phyloP scores from a whole-genome alignment of 1,140 invertebrate genomes.

The Ganaspis sp. region DNA sequence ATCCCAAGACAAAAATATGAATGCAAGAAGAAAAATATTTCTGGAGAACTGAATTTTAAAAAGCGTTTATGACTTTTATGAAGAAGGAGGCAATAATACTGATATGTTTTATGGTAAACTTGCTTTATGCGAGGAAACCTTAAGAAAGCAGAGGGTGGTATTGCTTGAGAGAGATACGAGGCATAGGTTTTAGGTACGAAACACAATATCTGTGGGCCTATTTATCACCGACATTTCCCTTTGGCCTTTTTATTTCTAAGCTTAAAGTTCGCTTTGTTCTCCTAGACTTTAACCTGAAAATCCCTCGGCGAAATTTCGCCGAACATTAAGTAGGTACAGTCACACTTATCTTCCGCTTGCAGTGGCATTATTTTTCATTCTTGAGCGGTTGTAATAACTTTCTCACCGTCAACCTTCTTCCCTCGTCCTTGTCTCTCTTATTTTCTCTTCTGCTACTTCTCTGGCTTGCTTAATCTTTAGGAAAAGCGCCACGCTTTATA shows the following conservation, averaged over 20 bases:
- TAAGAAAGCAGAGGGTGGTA: background rate
- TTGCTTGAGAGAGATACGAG: background rate
- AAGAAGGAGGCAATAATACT: background rate
- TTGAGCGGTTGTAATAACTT: constrained; percentile 19
- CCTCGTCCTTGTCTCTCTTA: background rate
- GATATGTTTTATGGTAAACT: background rate
- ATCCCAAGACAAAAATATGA: background rate
- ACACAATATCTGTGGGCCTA: constrained; percentile 14
- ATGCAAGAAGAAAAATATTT: background rate
- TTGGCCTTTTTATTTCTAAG: constrained; percentile 4
- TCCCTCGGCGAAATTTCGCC: constrained; percentile 19
- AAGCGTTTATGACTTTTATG: constrained; percentile 18
- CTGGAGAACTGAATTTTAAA: constrained; percentile 1
- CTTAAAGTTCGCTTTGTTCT: constrained; percentile 27
- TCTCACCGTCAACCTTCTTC: background rate
- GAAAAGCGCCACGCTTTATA: constrained; percentile 5
- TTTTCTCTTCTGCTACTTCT: background rate
- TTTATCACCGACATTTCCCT: background rate
- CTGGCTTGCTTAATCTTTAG: background rate
- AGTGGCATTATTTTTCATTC: constrained; percentile 28
- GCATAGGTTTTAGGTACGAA: constrained; percentile 3
- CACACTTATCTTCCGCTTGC: constrained; percentile 18
- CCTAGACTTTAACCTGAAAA: constrained; percentile 16
- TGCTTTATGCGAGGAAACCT: background rate
- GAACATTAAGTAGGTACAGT: constrained; percentile 20